A percentile compares a stretch with the other conserved stretches of the same genome.
These are phyloP conservation scores for Drosophila nr. medialis DNA, from an alignment of 2,888 invertebrate species.

Conservation along the genomic window DNA sequence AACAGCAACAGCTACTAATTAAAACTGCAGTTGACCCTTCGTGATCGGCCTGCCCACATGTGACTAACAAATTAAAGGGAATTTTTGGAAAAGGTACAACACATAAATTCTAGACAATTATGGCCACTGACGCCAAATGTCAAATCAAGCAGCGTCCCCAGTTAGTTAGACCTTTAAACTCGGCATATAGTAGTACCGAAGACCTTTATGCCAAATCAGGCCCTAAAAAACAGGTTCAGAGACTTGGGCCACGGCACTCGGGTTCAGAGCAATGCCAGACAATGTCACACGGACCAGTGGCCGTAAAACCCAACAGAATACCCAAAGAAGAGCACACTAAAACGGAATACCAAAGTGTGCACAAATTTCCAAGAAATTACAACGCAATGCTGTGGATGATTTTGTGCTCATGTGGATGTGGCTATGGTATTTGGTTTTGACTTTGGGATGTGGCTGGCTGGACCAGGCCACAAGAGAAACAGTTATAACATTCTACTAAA, in stretches of 20 bases:
- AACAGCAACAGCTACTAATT: slow-evolving; percentile 59
- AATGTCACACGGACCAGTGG: slow-evolving; percentile 69
- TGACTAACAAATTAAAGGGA: slow-evolving; percentile 67
- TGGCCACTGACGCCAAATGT: slow-evolving; percentile 81
- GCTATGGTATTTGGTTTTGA: slow-evolving; percentile 16
- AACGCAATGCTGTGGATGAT: slow-evolving; percentile 72
- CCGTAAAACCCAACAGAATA: slow-evolving; percentile 57
- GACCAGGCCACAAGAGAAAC: slow-evolving; percentile 70
- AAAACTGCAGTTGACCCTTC: slow-evolving; percentile 59
- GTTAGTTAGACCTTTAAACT: slow-evolving; percentile 78
- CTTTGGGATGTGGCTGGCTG: slow-evolving; percentile 21
- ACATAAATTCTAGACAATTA: slow-evolving; percentile 81
- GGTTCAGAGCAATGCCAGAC: slow-evolving; percentile 62
- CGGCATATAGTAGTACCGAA: slow-evolving; percentile 19
- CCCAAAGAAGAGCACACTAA: slow-evolving; percentile 66
- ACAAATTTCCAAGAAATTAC: slow-evolving; percentile 83
- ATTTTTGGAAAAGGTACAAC: slow-evolving; percentile 70
- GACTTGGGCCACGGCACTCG: slow-evolving; percentile 23
- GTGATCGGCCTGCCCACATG: slow-evolving; percentile 58
- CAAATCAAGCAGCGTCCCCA: slow-evolving; percentile 76
- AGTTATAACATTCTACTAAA: slow-evolving; percentile 83
- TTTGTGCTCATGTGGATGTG: slow-evolving; percentile 53
- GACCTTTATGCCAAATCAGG: slow-evolving; percentile 72
- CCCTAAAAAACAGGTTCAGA: slow-evolving; percentile 77
- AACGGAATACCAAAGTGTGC: slow-evolving; percentile 82